Percentiles rank a stretch among this genome's conserved stretches.
Conservation (phyloP, 2,888 invertebrate genomes). For the Caenorhabditis drosophilae region DNA sequence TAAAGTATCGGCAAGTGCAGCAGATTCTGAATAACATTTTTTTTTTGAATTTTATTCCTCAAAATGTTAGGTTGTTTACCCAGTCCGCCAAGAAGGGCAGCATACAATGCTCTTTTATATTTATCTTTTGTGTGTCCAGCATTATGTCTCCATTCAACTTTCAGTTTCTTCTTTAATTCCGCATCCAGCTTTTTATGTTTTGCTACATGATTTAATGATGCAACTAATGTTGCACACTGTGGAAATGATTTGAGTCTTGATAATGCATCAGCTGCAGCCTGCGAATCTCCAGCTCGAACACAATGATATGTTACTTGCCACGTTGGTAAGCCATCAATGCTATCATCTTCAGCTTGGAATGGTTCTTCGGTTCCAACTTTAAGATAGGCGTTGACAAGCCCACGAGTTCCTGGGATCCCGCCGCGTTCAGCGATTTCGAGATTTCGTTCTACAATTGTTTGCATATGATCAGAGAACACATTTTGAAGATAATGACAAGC, state of each 20-base stretch:
- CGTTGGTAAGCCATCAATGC: slow-evolving; percentile 41
- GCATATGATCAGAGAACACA: slow-evolving; percentile 59
- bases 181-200: slow-evolving; percentile 47
- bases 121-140: slow-evolving; percentile 48
- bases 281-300: slow-evolving; percentile 51
- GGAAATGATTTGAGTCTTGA: slow-evolving; percentile 41
- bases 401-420: slow-evolving; percentile 61
- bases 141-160: slow-evolving; percentile 65
- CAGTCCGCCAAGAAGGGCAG: slow-evolving; percentile 60
- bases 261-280: slow-evolving; percentile 36
- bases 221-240: slow-evolving; percentile 47
- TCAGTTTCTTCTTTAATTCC: slow-evolving; percentile 57
- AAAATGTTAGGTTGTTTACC: slow-evolving; percentile 32
- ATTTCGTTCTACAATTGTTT: slow-evolving; percentile 55
- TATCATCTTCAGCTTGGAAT: slow-evolving; percentile 43
- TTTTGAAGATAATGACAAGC: slow-evolving; percentile 54
- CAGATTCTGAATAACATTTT: slow-evolving; percentile 22
- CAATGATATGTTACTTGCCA: slow-evolving; percentile 52
- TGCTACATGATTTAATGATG: slow-evolving; percentile 46
- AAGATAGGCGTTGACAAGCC: slow-evolving; percentile 62
- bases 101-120: slow-evolving; percentile 61
- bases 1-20: slow-evolving; percentile 50
- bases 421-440: slow-evolving; percentile 60
- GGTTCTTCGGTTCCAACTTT: slow-evolving; percentile 42
- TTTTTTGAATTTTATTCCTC: background rate